A percentile compares a stretch with the other conserved stretches of the same genome.
phyloP scores from a whole-genome alignment of 2,888 invertebrate species.

The Reticulitermes lucifugus region DNA sequence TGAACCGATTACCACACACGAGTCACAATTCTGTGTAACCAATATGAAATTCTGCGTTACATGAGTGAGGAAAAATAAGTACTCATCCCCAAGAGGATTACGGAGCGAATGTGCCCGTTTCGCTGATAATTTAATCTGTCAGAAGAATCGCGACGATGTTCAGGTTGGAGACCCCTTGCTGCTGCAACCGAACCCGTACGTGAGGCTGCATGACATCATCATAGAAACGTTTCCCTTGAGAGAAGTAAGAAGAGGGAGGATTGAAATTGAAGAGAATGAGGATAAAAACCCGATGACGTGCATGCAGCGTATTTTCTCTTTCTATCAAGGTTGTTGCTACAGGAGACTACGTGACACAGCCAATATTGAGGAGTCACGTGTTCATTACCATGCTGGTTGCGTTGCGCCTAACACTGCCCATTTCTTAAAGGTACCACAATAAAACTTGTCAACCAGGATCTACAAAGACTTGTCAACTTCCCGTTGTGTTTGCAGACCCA shows the following conservation, averaged over 20 bases:
- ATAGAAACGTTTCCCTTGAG: conserved; percentile 9
- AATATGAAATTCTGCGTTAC: no score
- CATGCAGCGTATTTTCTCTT: background rate
- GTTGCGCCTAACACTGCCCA: background rate
- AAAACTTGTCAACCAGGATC: no score
- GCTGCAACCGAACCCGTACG: background rate
- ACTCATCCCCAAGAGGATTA: no score
- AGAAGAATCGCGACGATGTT: no score
- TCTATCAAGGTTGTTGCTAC: background rate
- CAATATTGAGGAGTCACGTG: conserved; percentile 3
- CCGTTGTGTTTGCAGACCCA: no score
- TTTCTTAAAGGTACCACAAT: no score
- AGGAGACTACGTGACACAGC: background rate
- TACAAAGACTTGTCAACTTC: no score
- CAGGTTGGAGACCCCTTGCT: conserved; percentile 7
- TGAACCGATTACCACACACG: no score
- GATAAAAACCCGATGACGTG: background rate
- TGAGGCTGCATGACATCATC: background rate
- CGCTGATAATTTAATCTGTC: no score
- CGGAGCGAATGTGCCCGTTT: no score
- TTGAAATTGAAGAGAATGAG: background rate
- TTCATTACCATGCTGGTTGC: background rate
- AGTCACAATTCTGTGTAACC: no score
- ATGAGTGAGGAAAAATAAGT: no score
- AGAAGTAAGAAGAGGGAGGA: background rate